Evolutionary conservation across 1,140 invertebrate genomes (phyloP).

Genomic region (Gryon sp.): DNA sequence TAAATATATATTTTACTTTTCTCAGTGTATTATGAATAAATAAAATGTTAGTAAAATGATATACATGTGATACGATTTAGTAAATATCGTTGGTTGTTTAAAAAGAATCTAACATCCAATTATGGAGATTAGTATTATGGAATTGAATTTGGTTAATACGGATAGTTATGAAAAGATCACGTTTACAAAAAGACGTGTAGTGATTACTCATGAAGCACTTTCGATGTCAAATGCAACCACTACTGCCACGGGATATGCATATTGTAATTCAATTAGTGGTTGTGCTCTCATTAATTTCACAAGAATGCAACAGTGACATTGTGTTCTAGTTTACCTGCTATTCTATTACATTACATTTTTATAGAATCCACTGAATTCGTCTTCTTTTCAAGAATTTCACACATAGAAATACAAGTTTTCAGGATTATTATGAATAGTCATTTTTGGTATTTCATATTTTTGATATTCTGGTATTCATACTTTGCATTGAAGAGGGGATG

Average conservation of each 20-base stretch:
- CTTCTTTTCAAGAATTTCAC: too few species aligned
- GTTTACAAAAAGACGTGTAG: conserved; percentile 43
- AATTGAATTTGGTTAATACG: conserved; percentile 31
- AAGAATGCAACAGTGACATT: conserved; percentile 61
- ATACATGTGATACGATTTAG: background rate
- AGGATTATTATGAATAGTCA: too few species aligned
- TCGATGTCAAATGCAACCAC: conserved; percentile 42
- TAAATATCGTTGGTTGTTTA: conserved; percentile 5
- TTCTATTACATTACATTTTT: conserved; percentile 14
- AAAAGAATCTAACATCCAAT: conserved; percentile 33
- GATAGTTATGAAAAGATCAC: conserved; percentile 30
- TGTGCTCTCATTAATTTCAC: conserved; percentile 60
- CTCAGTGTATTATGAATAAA: too few species aligned
- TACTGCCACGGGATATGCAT: conserved; percentile 46
- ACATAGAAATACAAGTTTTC: too few species aligned
- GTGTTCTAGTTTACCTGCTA: conserved; percentile 50
- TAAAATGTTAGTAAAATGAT: too few species aligned
- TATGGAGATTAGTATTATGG: conserved; percentile 30
- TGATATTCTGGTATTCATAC: too few species aligned
- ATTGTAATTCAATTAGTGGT: conserved; percentile 62
- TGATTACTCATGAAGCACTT: conserved; percentile 49
- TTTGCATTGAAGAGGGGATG: too few species aligned
- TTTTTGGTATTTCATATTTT: too few species aligned
- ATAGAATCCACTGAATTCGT: too few species aligned
- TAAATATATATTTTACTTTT: too few species aligned